Conservation (phyloP, 1,140 invertebrate genomes). For the Meloidogyne chitwoodi region DNA sequence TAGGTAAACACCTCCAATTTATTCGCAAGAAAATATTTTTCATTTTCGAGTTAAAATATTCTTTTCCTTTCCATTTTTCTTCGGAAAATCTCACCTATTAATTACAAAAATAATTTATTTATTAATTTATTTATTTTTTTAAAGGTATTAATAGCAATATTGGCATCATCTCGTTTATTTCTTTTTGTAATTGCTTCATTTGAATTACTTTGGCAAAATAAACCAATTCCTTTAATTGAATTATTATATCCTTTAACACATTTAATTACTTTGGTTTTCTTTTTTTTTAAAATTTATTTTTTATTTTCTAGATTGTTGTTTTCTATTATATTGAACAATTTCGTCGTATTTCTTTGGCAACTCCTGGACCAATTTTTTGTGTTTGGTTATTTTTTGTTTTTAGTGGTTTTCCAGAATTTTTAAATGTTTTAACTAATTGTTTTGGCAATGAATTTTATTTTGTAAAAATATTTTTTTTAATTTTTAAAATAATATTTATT, state of each 20-base stretch:
- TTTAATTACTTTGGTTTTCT: slow-evolving; percentile 34
- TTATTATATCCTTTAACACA: slow-evolving; percentile 38
- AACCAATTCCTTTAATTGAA: slow-evolving; percentile 37
- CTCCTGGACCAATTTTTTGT: slow-evolving; percentile 33
- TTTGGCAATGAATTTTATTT: slow-evolving; percentile 1
- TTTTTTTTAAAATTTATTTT: neutral
- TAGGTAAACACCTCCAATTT: no score
- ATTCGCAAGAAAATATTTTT: no score
- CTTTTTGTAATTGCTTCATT: slow-evolving; percentile 26
- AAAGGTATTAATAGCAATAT: slow-evolving; percentile 23
- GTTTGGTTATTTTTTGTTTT: slow-evolving; percentile 42
- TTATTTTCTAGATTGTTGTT: slow-evolving; percentile 30
- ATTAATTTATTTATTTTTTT: neutral
- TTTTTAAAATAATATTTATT: slow-evolving; percentile 16
- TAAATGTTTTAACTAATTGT: slow-evolving; percentile 29
- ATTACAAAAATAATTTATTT: no score
- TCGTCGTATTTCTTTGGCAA: slow-evolving; percentile 20
- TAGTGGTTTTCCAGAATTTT: slow-evolving; percentile 34
- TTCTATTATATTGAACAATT: slow-evolving; percentile 21
- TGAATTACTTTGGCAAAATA: slow-evolving; percentile 11
- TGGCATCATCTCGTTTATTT: slow-evolving; percentile 18
- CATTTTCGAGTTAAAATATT: no score
- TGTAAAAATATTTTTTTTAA: neutral
- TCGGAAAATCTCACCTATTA: no score
- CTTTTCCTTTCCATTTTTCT: no score